Percentiles rank a stretch among this genome's conserved stretches.
These are phyloP conservation scores for Sipha maydis DNA, from an alignment of 2,888 invertebrate species.

Conservation along the genomic window DNA sequence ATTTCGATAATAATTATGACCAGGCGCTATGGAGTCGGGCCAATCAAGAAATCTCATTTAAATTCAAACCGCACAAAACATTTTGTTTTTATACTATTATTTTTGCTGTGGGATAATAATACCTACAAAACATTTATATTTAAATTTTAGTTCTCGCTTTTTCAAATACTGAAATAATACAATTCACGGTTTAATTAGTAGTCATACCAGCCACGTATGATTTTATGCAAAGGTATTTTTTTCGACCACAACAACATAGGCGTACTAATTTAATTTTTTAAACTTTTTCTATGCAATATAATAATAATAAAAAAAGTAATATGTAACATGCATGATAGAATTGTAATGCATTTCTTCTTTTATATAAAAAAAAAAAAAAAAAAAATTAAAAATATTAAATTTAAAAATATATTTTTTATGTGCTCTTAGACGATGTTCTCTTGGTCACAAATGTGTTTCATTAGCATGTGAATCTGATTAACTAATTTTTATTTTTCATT, in stretches of 20 bases:
- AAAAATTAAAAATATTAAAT: too few relatives aligned
- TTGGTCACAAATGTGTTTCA: too few relatives aligned
- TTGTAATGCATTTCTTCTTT: too few relatives aligned
- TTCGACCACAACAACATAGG: background rate
- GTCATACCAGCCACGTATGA: background rate
- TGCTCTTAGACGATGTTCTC: too few relatives aligned
- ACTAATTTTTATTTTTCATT: too few relatives aligned
- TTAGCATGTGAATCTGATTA: too few relatives aligned
- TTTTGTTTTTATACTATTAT: conserved; percentile 23
- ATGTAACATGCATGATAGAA: too few relatives aligned
- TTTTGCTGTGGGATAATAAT: background rate
- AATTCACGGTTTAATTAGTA: conserved; percentile 11
- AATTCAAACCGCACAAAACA: conserved; percentile 28
- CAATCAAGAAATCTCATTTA: conserved; percentile 19
- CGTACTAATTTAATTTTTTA: background rate
- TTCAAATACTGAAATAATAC: conserved; percentile 20
- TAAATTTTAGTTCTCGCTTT: conserved; percentile 7
- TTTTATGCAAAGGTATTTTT: background rate
- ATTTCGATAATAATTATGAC: conserved; percentile 12
- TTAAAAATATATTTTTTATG: too few relatives aligned
- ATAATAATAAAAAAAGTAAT: too few relatives aligned
- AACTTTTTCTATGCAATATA: too few relatives aligned
- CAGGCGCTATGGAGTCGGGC: background rate
- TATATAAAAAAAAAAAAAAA: too few relatives aligned
- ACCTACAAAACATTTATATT: background rate